phyloP scores from a whole-genome alignment of 1,140 invertebrate species.

The Tetragonula clypearis region DNA sequence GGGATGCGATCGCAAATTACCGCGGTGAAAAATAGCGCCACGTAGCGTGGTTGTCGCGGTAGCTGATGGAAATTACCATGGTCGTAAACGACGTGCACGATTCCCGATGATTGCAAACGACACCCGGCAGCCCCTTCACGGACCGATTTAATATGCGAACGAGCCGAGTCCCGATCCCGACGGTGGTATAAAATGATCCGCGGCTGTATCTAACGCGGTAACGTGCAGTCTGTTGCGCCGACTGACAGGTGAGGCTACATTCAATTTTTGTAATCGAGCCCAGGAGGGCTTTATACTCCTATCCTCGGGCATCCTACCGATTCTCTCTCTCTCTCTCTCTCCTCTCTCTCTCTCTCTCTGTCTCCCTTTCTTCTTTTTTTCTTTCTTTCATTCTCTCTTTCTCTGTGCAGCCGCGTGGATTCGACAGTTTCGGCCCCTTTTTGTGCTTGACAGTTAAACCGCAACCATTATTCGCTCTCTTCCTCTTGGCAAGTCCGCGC shows the following conservation, averaged over 20 bases:
- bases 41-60: background rate
- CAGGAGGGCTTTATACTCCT: constrained; percentile 56
- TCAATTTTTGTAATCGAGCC: constrained; percentile 71
- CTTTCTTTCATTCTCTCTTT: background rate
- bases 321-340: background rate
- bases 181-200: constrained; percentile 53
- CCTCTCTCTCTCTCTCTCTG: background rate
- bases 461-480: constrained; percentile 66
- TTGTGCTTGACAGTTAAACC: constrained; percentile 69
- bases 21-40: background rate
- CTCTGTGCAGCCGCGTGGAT: constrained; percentile 47
- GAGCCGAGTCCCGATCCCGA: constrained; percentile 26
- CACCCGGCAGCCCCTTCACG: constrained; percentile 7
- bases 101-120: constrained; percentile 23
- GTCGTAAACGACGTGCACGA: constrained; percentile 19
- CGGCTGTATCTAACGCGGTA: constrained; percentile 53
- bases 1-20: background rate
- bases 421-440: constrained; percentile 67
- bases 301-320: background rate
- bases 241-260: constrained; percentile 69
- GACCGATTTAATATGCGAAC: constrained; percentile 44
- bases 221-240: constrained; percentile 42
- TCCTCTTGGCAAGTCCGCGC: constrained; percentile 5
- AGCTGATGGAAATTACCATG: constrained; percentile 15
- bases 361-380: no score